phyloP scores from a whole-genome alignment of 2,113 vertebrate species.

The Lophura nycthemera region DNA sequence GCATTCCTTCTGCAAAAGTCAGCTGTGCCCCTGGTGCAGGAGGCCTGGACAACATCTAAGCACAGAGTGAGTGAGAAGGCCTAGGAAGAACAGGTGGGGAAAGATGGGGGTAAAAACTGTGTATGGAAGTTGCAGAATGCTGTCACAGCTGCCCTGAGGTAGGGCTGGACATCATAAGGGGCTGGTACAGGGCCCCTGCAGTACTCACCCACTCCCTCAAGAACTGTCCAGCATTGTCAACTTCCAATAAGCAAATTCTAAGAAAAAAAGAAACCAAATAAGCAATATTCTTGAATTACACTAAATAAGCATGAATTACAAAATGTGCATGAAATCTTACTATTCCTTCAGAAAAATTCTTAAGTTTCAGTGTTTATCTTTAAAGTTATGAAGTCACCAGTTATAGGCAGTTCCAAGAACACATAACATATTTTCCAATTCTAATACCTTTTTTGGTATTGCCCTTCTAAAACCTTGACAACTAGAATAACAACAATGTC shows the following conservation, averaged over 20 bases:
- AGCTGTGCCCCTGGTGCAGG: background rate
- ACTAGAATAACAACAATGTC: conserved; percentile 33
- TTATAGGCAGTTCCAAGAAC: conserved; percentile 60
- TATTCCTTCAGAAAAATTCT: conserved; percentile 26
- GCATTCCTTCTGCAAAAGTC: background rate
- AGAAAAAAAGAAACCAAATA: background rate
- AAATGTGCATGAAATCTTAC: conserved; percentile 13
- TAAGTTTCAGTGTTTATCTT: conserved; percentile 29
- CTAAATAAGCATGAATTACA: background rate
- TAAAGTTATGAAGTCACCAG: conserved; percentile 60
- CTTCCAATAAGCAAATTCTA: background rate
- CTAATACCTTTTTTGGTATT: conserved; percentile 69
- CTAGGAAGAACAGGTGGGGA: background rate
- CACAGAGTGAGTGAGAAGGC: background rate
- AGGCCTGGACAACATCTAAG: background rate
- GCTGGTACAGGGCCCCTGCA: background rate
- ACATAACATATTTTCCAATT: conserved; percentile 47
- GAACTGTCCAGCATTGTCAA: background rate
- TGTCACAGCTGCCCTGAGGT: background rate
- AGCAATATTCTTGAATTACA: background rate
- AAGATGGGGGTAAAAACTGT: background rate
- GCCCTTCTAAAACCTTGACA: conserved; percentile 32
- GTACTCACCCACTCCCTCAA: background rate
- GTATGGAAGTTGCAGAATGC: background rate
- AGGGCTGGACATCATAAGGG: background rate